A percentile compares a stretch with the other conserved stretches of the same genome.
Conservation (phyloP, 2,888 invertebrate species). For the Cryptocephalus moraei region DNA sequence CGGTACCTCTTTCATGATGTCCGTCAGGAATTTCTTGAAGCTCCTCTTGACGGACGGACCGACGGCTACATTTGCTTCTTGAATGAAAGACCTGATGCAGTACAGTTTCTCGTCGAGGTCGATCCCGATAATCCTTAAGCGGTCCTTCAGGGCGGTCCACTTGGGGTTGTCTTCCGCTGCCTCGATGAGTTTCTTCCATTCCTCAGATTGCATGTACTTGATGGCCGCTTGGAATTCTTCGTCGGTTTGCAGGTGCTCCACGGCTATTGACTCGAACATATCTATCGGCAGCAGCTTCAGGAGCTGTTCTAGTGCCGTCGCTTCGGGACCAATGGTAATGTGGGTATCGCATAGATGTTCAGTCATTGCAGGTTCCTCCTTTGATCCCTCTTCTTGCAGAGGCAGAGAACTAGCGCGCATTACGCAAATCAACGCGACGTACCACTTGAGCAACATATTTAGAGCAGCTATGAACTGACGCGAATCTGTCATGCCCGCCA, state of each 20-base stretch:
- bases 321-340: not conserved
- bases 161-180: slow-evolving; percentile 12
- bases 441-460: too few species aligned
- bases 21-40: slow-evolving; percentile 7
- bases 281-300: slow-evolving; percentile 10
- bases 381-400: too few species aligned
- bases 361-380: too few species aligned
- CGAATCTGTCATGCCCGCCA: too few species aligned
- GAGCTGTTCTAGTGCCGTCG: not conserved
- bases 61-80: slow-evolving; percentile 4
- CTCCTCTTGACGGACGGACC: slow-evolving; percentile 5
- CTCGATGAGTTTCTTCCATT: slow-evolving; percentile 16
- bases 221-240: slow-evolving; percentile 20
- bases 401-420: too few species aligned
- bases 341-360: too few species aligned
- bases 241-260: slow-evolving; percentile 13
- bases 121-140: slow-evolving; percentile 11
- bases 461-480: too few species aligned
- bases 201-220: slow-evolving; percentile 15
- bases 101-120: slow-evolving; percentile 12
- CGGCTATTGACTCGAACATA: slow-evolving; percentile 13
- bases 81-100: slow-evolving; percentile 7
- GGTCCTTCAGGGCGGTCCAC: slow-evolving; percentile 15
- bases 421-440: too few species aligned
- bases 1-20: slow-evolving; percentile 8